Base-by-base conservation (phyloP, 2,888 invertebrate species). In the Diplolepis rosae region DNA sequence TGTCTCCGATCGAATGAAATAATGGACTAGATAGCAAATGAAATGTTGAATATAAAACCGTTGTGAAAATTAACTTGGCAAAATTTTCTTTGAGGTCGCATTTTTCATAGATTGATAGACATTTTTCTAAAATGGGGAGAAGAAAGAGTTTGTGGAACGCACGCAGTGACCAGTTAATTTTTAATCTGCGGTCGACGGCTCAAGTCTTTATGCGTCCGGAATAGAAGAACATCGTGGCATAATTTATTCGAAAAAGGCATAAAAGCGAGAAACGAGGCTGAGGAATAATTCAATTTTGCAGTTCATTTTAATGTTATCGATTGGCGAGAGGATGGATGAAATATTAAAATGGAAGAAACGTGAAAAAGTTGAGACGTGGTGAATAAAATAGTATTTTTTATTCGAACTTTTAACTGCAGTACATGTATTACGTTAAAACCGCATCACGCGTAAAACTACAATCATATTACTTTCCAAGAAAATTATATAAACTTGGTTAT, bases 331-430 rank as follows among this genome's bases (percentile, higher is more conserved):
- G 39, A 24, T 9, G 13, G 56, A 22, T 61, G 39, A 61, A 61
- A 61, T 61, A 61, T 61, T 61, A 61, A 61, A 39, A 22, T 6
- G 22, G 22, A 61, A 30, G 35, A 61, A 61, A 35, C 39, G 39
- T 61, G 56, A 61, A 61, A 39, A 61, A 61, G 56, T 61, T 61
- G 56, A 61, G 35, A 61, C 56, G 7, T 22, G 32, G 9, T 56
- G 35, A 35, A 61, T 61, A 61, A 61, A 61, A 61, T 39, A 61
- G 24, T 61, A n/a, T 61, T 61, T 35, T 61, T 24, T 61, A 39
- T 32, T 5, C n/a, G 7, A 39, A 61, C 35, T 61, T 61, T 39
- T 22, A 61, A 61, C 56, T 39, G 22, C 30, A 54, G 18, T 45
- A 18, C 18, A 54, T 54, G 28, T 6, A 32, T 27, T 54, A n/a